Percentiles rank a stretch among this genome's conserved stretches.
These are phyloP conservation scores for Myripristis murdjan DNA, from an alignment of 2,797 vertebrate species.

Conservation along the genomic window DNA sequence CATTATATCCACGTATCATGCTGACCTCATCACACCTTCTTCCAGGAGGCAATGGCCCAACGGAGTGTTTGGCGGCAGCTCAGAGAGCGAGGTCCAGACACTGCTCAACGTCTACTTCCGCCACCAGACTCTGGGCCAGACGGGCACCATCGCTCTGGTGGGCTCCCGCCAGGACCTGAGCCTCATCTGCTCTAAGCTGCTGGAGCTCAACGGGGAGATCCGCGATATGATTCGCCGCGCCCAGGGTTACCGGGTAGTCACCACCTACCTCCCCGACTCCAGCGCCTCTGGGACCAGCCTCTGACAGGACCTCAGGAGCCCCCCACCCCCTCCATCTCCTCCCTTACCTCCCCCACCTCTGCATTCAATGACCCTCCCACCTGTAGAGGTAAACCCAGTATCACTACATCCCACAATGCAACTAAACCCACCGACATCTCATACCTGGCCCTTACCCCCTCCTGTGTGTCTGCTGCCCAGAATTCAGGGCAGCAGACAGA, in stretches of 20 bases:
- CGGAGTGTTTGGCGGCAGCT: constrained; percentile 95
- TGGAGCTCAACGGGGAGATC: constrained; percentile 98
- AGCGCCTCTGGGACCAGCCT: constrained; percentile 95
- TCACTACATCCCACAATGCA: constrained; percentile 20
- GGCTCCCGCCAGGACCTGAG: constrained; percentile 96
- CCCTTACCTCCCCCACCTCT: constrained; percentile 40
- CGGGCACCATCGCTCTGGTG: constrained; percentile 96
- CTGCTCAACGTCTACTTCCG: constrained; percentile 98
- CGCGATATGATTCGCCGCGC: constrained; percentile 97
- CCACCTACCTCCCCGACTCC: constrained; percentile 96
- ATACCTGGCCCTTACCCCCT: constrained; percentile 78
- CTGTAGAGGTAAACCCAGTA: too few species aligned
- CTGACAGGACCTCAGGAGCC: constrained; percentile 92
- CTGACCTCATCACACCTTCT: background rate
- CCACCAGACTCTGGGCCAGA: constrained; percentile 98
- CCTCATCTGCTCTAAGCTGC: constrained; percentile 95
- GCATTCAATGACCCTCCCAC: constrained; percentile 77
- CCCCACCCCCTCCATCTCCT: constrained; percentile 72
- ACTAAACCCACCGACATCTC: constrained; percentile 13
- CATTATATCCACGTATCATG: background rate
- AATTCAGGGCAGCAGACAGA: constrained; percentile 54
- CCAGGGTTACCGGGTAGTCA: constrained; percentile 95
- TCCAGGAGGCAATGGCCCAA: constrained; percentile 94
- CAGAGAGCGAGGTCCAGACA: constrained; percentile 97
- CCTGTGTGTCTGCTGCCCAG: constrained; percentile 64